Conservation (phyloP, 2,888 invertebrate species). For the Orchesella flavescens region DNA sequence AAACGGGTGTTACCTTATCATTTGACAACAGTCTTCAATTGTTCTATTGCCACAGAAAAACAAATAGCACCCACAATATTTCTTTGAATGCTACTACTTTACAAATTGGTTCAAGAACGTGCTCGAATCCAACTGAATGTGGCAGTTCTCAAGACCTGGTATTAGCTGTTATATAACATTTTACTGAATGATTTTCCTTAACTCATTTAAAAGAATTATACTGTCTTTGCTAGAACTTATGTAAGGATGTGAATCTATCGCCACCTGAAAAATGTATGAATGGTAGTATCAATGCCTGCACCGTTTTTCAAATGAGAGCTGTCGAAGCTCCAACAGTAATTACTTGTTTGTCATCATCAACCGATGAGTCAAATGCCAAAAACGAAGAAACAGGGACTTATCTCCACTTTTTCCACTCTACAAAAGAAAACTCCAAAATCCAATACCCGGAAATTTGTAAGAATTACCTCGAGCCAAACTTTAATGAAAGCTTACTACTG, state of each 20-base stretch:
- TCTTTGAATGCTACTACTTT: background rate
- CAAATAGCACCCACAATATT: background rate
- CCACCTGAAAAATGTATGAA: background rate
- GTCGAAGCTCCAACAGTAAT: background rate
- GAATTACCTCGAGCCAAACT: background rate
- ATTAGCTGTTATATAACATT: background rate
- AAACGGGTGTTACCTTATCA: background rate
- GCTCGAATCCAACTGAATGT: constrained; percentile 41
- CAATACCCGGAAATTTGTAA: constrained; percentile 11
- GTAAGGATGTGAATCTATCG: background rate
- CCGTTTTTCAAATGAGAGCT: background rate
- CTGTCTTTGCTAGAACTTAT: background rate
- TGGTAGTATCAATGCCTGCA: background rate
- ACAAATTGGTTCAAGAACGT: background rate
- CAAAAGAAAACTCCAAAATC: background rate
- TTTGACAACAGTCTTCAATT: background rate
- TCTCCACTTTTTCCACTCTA: constrained; percentile 7
- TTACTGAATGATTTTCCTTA: background rate
- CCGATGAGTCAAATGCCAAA: no score
- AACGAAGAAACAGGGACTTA: background rate
- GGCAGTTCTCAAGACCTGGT: background rate
- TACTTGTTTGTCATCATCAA: constrained; percentile 14
- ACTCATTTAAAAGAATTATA: no score
- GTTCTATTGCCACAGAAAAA: background rate
- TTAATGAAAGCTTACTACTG: background rate